A percentile compares a stretch with the other conserved stretches of the same genome.
phyloP scores from a whole-genome alignment of 2,888 invertebrate species.

The Oithona nana region DNA sequence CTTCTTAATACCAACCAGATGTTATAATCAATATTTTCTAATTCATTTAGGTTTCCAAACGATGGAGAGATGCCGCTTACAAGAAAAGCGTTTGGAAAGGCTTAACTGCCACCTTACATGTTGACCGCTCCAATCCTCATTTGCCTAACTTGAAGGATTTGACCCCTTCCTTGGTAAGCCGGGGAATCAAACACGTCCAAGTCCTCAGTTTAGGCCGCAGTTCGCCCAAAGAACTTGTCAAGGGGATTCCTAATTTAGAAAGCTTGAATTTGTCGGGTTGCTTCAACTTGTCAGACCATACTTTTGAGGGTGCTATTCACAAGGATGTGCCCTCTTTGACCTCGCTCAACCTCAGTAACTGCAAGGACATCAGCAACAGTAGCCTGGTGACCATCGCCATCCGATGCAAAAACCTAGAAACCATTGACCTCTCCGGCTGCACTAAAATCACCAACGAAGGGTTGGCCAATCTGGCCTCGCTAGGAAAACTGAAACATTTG shows the following conservation, averaged over 20 bases:
- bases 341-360: constrained; percentile 65
- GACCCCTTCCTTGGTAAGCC: constrained; percentile 61
- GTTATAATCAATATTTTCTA: too few species aligned
- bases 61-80: constrained; percentile 82
- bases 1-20: neutral
- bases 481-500: constrained; percentile 58
- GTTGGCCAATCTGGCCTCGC: constrained; percentile 59
- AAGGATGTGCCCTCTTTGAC: constrained; percentile 54
- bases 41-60: constrained; percentile 32
- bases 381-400: constrained; percentile 43
- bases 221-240: constrained; percentile 65
- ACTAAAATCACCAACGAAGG: constrained; percentile 76
- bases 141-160: too few species aligned
- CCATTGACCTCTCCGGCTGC: constrained; percentile 75
- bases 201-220: constrained; percentile 61
- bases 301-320: constrained; percentile 60
- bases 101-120: constrained; percentile 72
- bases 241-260: constrained; percentile 63
- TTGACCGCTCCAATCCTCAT: constrained; percentile 48
- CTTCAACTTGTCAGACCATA: constrained; percentile 73
- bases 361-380: constrained; percentile 86
- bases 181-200: constrained; percentile 73
- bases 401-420: constrained; percentile 45
- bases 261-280: constrained; percentile 78
- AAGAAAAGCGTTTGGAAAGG: constrained; percentile 83